phyloP scores from a whole-genome alignment of 2,113 vertebrate species.

The Lophotis ruficrista region DNA sequence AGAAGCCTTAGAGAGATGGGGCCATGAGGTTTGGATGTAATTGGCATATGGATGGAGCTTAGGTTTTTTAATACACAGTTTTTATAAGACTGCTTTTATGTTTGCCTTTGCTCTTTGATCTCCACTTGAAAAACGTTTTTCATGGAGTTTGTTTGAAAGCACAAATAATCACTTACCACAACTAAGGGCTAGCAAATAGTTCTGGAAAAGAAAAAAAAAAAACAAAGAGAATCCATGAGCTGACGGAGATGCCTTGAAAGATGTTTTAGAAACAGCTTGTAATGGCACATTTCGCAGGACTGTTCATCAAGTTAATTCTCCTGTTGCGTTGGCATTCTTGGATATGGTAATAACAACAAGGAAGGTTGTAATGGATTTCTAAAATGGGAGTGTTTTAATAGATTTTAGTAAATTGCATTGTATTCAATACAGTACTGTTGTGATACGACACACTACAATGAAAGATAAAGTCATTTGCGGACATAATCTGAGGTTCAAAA shows the following conservation, averaged over 20 bases:
- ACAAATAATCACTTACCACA: slow-evolving; percentile 76
- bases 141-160: slow-evolving; percentile 76
- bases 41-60: slow-evolving; percentile 71
- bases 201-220: slow-evolving; percentile 68
- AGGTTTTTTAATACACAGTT: slow-evolving; percentile 67
- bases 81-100: slow-evolving; percentile 79
- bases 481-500: background rate
- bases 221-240: slow-evolving; percentile 51
- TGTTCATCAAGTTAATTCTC: slow-evolving; percentile 63
- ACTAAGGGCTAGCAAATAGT: slow-evolving; percentile 63
- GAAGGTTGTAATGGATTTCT: slow-evolving; percentile 43
- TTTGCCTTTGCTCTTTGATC: slow-evolving; percentile 76
- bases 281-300: slow-evolving; percentile 42
- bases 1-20: slow-evolving; percentile 44
- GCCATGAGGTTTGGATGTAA: slow-evolving; percentile 48
- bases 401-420: slow-evolving; percentile 33
- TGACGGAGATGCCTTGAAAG: slow-evolving; percentile 54
- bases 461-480: background rate
- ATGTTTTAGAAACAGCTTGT: slow-evolving; percentile 54
- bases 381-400: slow-evolving; percentile 47
- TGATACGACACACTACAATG: background rate
- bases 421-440: background rate
- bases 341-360: slow-evolving; percentile 14
- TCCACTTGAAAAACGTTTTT: slow-evolving; percentile 71
- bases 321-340: background rate